Evolutionary conservation across 2,888 invertebrate species (phyloP).

Genomic region (Plebejus anna): DNA sequence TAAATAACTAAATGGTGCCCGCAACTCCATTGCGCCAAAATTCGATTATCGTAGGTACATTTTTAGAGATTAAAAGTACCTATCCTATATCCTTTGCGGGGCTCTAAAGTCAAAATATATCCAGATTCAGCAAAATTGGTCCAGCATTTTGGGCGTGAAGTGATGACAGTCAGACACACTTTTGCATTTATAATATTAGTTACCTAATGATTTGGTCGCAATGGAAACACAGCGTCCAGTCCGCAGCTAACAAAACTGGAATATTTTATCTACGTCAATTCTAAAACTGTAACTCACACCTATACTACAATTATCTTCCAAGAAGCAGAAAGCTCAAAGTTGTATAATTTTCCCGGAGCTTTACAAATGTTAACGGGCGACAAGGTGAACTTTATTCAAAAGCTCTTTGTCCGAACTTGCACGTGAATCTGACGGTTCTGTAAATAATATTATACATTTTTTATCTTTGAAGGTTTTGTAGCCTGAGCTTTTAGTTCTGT

Average conservation of each 20-base stretch:
- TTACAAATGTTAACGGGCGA: conserved; percentile 21
- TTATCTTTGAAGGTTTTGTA: conserved; percentile 6
- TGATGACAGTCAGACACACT: too few species aligned
- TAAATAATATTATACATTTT: not conserved
- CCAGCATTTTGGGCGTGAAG: too few species aligned
- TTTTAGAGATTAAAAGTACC: too few species aligned
- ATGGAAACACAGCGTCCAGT: too few species aligned
- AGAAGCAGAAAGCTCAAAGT: not conserved
- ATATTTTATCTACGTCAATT: not conserved
- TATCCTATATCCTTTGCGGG: too few species aligned
- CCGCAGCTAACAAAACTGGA: not conserved
- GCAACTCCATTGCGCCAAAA: too few species aligned
- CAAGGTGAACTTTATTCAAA: conserved; percentile 25
- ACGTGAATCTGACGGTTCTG: not conserved
- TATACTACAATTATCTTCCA: not conserved
- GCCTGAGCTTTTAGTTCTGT: not conserved
- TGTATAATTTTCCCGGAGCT: conserved; percentile 20
- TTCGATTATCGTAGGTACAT: too few species aligned
- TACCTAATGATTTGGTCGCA: too few species aligned
- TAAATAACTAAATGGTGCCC: too few species aligned
- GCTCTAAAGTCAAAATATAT: too few species aligned
- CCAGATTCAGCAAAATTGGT: too few species aligned
- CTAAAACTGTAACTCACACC: not conserved
- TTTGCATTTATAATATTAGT: too few species aligned
- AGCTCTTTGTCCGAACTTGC: conserved; percentile 23